A percentile compares a stretch with the other conserved stretches of the same genome.
Conservation (phyloP, 2,888 invertebrate genomes). For the Athrips mouffetella region DNA sequence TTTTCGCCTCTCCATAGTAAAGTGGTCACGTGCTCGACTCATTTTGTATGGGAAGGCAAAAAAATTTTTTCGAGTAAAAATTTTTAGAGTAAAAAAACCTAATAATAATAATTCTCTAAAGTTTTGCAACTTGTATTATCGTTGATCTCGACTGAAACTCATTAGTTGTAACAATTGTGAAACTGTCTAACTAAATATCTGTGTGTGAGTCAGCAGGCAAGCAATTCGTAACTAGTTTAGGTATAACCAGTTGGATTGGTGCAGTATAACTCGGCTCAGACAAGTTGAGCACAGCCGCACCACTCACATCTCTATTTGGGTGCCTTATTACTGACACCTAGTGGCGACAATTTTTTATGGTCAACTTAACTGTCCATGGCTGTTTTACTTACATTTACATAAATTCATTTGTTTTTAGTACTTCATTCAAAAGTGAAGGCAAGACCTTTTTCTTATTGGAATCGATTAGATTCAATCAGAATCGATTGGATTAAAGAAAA, state of each 20-base stretch:
- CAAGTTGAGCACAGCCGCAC: slow-evolving; percentile 23
- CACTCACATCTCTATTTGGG: slow-evolving; percentile 31
- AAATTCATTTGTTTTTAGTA: too few species aligned
- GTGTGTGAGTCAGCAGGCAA: slow-evolving; percentile 19
- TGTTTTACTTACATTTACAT: not conserved
- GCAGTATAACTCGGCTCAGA: slow-evolving; percentile 28
- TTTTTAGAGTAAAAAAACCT: too few species aligned
- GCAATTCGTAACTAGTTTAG: slow-evolving; percentile 35
- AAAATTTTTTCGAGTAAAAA: too few species aligned
- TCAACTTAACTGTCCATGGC: not conserved
- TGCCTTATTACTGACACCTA: not conserved
- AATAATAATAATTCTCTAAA: too few species aligned
- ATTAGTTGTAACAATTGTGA: slow-evolving; percentile 5
- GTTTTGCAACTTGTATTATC: not conserved
- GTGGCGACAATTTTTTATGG: not conserved
- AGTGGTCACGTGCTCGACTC: too few species aligned
- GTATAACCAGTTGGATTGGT: slow-evolving; percentile 38
- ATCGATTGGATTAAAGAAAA: too few species aligned
- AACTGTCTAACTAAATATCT: slow-evolving; percentile 6
- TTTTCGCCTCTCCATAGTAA: too few species aligned
- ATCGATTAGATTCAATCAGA: too few species aligned
- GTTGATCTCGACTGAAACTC: not conserved
- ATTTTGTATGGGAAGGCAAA: too few species aligned
- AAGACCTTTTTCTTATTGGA: too few species aligned
- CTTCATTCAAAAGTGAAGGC: too few species aligned